Base-by-base conservation (phyloP, 2,797 vertebrate genomes). In the Gorsachius magnificus region DNA sequence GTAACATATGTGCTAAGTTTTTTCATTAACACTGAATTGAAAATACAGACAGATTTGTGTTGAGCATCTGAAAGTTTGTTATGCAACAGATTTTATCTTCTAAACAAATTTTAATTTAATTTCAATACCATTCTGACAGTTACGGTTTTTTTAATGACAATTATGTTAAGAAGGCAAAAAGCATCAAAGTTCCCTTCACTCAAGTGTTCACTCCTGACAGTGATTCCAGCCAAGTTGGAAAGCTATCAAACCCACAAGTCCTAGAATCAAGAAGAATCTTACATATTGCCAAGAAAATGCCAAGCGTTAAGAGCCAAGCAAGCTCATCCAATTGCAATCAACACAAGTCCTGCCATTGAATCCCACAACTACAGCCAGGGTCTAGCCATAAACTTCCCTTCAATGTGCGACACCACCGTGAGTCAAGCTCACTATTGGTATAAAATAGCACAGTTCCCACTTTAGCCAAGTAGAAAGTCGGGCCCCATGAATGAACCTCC, bases 11-110 rank as follows among this genome's bases (percentile, higher is more conserved):
- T 80, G 56, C 53, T 58, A 72, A 53, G 45, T 19, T 70, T 93
- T 86, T 53, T 79, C 86, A 43, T 82, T 88, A 93, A 76, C 60
- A 72, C 38, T 57, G 78, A 82, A 94, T 45, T 87, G 61, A 95
- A 94, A 93, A 94, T 43, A 88, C 5, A 89, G 91, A 88, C 72
- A 91, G 83, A 87, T 29, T 91, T 88, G 53, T 66, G 45, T 84
- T 74, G 93, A 93, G 91, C 50, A 79, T 84, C 74, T 88, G 35
- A 61, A 91, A 91, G 83, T 89, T 95, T 94, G 89, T 93, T 92
- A 68, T 58, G 48, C 61, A 94, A 89, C 80, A 96, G 35, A 81
- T 57, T 91, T 92, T 46, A 68, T 71, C 57, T 77, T 74, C 89
- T 75, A 70, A 88, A 94, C 16, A 38, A 68, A 69, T 24, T 87